Conservation (phyloP, 2,113 vertebrate species). For the Zosterops borbonicus region DNA sequence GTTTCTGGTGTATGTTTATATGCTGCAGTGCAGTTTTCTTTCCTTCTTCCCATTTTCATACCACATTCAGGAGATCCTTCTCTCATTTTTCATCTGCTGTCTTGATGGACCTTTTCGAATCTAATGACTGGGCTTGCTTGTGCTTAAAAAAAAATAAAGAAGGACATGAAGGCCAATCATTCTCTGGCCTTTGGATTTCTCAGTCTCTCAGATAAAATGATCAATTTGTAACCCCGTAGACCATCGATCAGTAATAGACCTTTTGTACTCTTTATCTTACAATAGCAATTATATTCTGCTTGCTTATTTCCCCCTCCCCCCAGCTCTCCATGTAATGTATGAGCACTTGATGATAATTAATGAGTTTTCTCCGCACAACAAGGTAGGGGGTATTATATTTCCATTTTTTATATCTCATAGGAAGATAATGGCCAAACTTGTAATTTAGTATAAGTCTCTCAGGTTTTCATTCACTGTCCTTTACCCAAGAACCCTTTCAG, state of each 20-base stretch:
- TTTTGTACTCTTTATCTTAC: neutral
- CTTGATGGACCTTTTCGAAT: neutral
- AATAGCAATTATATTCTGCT: conserved; percentile 8
- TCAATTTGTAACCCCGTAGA: neutral
- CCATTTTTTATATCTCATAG: conserved; percentile 6
- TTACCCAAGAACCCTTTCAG: neutral
- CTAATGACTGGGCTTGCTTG: neutral
- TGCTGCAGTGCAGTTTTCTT: neutral
- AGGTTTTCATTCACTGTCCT: conserved; percentile 20
- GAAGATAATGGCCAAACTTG: neutral
- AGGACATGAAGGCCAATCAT: neutral
- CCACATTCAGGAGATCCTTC: neutral
- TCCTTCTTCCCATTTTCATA: neutral
- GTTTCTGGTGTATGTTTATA: neutral
- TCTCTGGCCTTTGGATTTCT: conserved; percentile 8
- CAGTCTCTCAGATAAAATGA: neutral
- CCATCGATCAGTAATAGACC: conserved; percentile 3
- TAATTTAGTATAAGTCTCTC: neutral
- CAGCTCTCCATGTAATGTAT: fast-evolving
- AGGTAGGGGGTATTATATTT: neutral
- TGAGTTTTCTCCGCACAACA: neutral
- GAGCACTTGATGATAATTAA: conserved; percentile 15
- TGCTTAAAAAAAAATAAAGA: neutral
- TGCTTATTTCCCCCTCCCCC: neutral
- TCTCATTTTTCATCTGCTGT: neutral